Conservation (phyloP, 1,140 invertebrate species). For the Drosophila serrata region DNA sequence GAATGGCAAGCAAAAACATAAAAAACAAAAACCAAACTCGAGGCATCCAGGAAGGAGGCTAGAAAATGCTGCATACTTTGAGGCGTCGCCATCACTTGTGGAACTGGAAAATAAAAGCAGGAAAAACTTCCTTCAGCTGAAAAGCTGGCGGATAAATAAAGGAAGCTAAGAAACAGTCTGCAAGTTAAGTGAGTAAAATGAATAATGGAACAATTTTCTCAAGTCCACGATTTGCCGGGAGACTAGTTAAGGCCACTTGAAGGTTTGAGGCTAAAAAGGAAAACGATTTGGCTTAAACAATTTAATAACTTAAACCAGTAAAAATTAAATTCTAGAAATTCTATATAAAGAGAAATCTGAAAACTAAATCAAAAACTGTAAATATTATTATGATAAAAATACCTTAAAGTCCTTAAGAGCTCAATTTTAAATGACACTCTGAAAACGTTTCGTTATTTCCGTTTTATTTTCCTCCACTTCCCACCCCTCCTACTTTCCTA, state of each 20-base stretch:
- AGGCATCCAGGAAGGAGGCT: conserved; percentile 16
- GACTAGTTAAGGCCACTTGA: not conserved
- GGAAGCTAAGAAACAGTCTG: conserved; percentile 6
- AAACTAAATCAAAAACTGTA: not conserved
- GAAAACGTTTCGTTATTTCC: conserved; percentile 21
- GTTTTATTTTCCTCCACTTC: conserved; percentile 12
- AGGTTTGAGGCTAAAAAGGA: not conserved
- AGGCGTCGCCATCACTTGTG: conserved; percentile 23
- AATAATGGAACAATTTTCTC: conserved; percentile 15
- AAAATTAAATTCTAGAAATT: not conserved
- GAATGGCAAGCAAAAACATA: conserved; percentile 56
- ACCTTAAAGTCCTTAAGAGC: not conserved
- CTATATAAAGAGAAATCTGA: no score
- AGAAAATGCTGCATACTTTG: conserved; percentile 43
- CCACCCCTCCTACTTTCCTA: not conserved
- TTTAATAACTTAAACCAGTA: not conserved
- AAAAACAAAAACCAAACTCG: conserved; percentile 10
- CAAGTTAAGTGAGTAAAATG: conserved; percentile 37
- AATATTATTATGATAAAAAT: not conserved
- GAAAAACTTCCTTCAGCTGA: not conserved
- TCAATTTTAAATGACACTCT: not conserved
- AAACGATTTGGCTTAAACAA: no score
- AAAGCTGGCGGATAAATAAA: conserved; percentile 20
- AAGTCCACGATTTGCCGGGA: conserved; percentile 1
- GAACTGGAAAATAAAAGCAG: conserved; percentile 2